Evolutionary conservation across 2,888 invertebrate species (phyloP), one percentile per base, ranked within the genome.

Genomic region (Balanococcus diminutus): DNA sequence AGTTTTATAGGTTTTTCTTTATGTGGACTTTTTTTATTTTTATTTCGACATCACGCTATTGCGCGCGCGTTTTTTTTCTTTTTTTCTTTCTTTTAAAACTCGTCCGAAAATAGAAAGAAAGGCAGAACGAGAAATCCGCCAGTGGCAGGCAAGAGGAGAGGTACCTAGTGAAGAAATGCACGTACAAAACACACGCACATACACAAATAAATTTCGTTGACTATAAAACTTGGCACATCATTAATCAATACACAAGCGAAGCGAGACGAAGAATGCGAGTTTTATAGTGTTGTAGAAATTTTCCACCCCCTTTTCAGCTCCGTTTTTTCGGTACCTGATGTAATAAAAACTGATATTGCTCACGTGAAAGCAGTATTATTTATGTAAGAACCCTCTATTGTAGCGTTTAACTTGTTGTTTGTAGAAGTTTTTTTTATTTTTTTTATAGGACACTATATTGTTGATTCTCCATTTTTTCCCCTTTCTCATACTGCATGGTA

Each of bases 191-290:
- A 85, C 85, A 75, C 85, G 42, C 85, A 85, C 75, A 85, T 85
- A 85, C 75, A 85, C 75, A 85, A 85, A 85, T 85, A 85, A 85
- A 85, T 85, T 85, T 75, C 75, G 85, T 85, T 79, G 85, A 85
- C 85, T 85, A 85, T 85, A 85, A 85, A 85, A 85, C 75, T 85
- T 85, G 85, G 85, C 85, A 85, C 85, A 85, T 85, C 85, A 85
- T 85, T 85, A 85, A 85, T 85, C 85, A 85, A 85, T 85, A 79
- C 72, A 75, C 84, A 36, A 79, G 42, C 79, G 46, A 85, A 51
- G 46, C 46, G 75, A 85, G 75, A 31, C 75, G 85, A 75, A 85
- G 75, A 85, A 85, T 85, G 85, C 85, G 85, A 85, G 85, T 85
- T 85, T 85, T 85, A 85, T 85, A 85, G 75, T 85, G 85, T 84